These are phyloP conservation scores for Tachystola acroxantha DNA, from an alignment of 2,888 invertebrate species.

Conservation along the genomic window DNA sequence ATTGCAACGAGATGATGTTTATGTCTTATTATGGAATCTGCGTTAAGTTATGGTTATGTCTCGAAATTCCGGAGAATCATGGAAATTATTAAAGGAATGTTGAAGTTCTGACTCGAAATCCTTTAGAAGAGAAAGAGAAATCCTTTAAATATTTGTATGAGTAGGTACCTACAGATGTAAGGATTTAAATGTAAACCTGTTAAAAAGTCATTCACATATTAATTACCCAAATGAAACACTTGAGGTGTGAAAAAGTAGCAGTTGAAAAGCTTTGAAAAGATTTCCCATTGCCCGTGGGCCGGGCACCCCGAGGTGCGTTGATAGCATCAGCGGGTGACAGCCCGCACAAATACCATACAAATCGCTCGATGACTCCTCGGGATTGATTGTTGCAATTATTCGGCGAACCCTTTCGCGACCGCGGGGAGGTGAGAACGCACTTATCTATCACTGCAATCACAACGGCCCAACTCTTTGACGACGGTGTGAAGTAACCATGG, in stretches of 20 bases:
- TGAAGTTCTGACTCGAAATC: too few species aligned
- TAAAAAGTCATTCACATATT: not conserved
- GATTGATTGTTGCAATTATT: conserved; percentile 78
- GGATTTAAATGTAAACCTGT: not conserved
- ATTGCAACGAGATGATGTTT: conserved; percentile 69
- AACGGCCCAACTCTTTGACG: conserved; percentile 65
- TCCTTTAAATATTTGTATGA: too few species aligned
- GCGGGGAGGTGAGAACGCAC: conserved; percentile 73
- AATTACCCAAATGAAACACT: conserved; percentile 20
- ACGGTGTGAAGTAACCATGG: conserved; percentile 63
- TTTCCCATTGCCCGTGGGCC: conserved; percentile 49
- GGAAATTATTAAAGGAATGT: conserved; percentile 9
- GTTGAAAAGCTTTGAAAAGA: conserved; percentile 48
- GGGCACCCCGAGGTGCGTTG: conserved; percentile 62
- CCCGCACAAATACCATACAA: conserved; percentile 78
- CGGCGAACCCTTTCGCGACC: conserved; percentile 72
- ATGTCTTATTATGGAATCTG: conserved; percentile 69
- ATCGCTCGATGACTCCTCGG: conserved; percentile 73
- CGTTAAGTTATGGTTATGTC: conserved; percentile 46
- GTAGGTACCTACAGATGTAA: too few species aligned
- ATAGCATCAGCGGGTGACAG: conserved; percentile 74
- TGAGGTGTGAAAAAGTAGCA: conserved; percentile 70
- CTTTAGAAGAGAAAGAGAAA: too few species aligned
- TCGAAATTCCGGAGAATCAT: conserved; percentile 38
- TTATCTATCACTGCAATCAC: conserved; percentile 65